Percentiles rank a stretch among this genome's conserved stretches.
Evolutionary conservation across 2,888 invertebrate species (phyloP).

Genomic region (Hydropsyche betteni): DNA sequence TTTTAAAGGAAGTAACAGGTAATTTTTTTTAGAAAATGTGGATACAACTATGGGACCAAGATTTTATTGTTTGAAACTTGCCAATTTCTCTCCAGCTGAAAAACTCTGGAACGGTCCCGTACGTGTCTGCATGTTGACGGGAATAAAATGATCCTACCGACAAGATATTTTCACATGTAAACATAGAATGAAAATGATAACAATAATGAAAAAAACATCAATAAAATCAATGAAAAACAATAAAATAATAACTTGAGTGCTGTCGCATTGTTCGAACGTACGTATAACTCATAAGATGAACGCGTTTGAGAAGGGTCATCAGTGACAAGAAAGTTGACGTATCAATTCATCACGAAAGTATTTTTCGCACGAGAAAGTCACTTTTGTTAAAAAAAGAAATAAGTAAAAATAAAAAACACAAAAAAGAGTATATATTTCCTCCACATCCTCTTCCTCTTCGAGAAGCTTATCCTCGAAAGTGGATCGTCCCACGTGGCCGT

Average conservation of each 20-base stretch:
- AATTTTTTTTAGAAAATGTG: neutral
- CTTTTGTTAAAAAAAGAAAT: neutral
- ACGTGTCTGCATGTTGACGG: constrained; percentile 16
- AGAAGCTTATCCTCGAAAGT: neutral
- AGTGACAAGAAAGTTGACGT: constrained; percentile 3
- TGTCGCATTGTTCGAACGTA: neutral
- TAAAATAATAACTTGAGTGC: too few relatives aligned
- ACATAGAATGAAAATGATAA: neutral
- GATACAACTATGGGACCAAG: constrained; percentile 21
- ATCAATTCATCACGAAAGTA: constrained; percentile 4
- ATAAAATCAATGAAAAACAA: constrained; percentile 3
- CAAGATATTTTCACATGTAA: constrained; percentile 1
- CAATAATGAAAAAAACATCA: neutral
- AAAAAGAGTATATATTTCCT: too few relatives aligned
- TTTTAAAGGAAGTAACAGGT: neutral
- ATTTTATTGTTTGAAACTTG: constrained; percentile 11
- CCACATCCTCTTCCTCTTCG: neutral
- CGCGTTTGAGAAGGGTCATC: constrained; percentile 2
- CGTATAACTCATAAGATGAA: neutral
- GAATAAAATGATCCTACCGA: constrained; percentile 19
- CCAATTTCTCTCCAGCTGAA: constrained; percentile 25
- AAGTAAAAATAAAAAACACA: too few relatives aligned
- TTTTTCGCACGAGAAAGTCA: neutral
- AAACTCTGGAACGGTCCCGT: constrained; percentile 10
- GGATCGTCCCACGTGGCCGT: neutral